Evolutionary conservation across 37 sponge, comb jelly and placozoan species (phyloP).

Genomic region (Chondrilla cf. caribensis): DNA sequence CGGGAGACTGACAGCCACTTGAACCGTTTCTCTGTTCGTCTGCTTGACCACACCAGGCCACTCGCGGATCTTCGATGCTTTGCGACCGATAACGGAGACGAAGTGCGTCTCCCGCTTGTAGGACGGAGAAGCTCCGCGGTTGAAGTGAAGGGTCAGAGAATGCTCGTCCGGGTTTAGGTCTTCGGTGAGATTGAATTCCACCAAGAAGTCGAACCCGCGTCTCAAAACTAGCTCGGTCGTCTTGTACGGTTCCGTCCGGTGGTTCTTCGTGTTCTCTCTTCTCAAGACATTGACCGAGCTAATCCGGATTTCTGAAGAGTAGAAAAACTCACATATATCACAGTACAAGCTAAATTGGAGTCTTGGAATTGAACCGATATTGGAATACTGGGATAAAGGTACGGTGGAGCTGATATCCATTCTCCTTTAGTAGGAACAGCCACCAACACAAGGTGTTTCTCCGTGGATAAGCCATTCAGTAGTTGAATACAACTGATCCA

Average conservation of each 20-base stretch:
- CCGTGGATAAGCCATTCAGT: too few relatives aligned
- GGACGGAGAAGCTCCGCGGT: neutral
- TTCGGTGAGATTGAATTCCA: neutral
- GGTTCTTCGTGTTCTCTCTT: neutral
- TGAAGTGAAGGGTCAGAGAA: conserved; percentile 2
- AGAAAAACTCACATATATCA: neutral
- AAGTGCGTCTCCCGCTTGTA: conserved; percentile 7
- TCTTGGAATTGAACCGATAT: too few relatives aligned
- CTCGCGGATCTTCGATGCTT: neutral
- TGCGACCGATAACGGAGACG: neutral
- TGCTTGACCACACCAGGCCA: neutral
- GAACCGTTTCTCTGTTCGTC: neutral
- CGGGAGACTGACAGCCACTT: neutral
- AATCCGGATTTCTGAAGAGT: neutral
- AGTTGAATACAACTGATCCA: too few relatives aligned
- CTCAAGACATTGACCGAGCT: neutral
- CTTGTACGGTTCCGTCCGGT: neutral
- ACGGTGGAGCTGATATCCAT: too few relatives aligned
- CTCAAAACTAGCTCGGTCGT: conserved; percentile 11
- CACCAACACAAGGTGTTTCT: too few relatives aligned
- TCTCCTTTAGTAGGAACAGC: too few relatives aligned
- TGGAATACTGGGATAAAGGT: too few relatives aligned
- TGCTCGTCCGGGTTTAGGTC: conserved; percentile 13
- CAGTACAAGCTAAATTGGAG: neutral
- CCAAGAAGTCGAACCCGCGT: conserved; percentile 3